A percentile compares a stretch with the other conserved stretches of the same genome.
Evolutionary conservation across 2,888 invertebrate genomes (phyloP).

Genomic region (Aphelenchoides bicaudatus): DNA sequence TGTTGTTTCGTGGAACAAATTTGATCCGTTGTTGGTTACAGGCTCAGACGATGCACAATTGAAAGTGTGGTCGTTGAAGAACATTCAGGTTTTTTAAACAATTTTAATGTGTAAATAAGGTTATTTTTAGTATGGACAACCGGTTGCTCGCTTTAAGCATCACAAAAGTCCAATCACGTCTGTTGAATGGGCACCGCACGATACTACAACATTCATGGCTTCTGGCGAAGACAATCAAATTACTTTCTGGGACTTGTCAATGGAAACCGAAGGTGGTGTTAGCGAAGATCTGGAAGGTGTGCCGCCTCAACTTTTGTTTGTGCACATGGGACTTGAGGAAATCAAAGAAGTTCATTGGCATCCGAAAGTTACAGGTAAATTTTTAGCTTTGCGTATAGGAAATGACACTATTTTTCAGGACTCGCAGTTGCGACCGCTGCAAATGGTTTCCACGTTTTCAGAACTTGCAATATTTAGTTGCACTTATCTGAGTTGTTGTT

Average conservation of each 20-base stretch:
- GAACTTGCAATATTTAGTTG: slow-evolving; percentile 83
- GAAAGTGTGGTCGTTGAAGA: slow-evolving; percentile 90
- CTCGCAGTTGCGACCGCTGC: slow-evolving; percentile 87
- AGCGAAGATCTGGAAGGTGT: slow-evolving; percentile 87
- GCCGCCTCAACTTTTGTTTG: slow-evolving; percentile 91
- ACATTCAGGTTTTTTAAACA: slow-evolving; percentile 70
- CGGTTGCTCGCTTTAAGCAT: slow-evolving; percentile 90
- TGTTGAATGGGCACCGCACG: slow-evolving; percentile 90
- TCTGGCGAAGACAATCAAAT: slow-evolving; percentile 91
- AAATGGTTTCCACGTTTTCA: slow-evolving; percentile 92
- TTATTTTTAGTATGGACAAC: slow-evolving; percentile 66
- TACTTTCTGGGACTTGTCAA: slow-evolving; percentile 90
- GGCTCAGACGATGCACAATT: slow-evolving; percentile 94
- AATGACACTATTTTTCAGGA: too few species aligned
- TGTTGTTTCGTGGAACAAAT: slow-evolving; percentile 90
- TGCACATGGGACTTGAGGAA: slow-evolving; percentile 94
- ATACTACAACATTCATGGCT: slow-evolving; percentile 87
- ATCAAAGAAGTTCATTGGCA: slow-evolving; percentile 99
- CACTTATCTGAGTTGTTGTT: background rate
- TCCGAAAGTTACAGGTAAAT: too few species aligned
- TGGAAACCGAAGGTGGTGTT: slow-evolving; percentile 82
- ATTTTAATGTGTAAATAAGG: too few species aligned
- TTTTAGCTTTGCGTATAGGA: too few species aligned
- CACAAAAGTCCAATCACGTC: slow-evolving; percentile 88
- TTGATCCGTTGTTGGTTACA: slow-evolving; percentile 74